Evolutionary conservation across 1,140 invertebrate species (phyloP).

Genomic region (Polypedilum pembai): DNA sequence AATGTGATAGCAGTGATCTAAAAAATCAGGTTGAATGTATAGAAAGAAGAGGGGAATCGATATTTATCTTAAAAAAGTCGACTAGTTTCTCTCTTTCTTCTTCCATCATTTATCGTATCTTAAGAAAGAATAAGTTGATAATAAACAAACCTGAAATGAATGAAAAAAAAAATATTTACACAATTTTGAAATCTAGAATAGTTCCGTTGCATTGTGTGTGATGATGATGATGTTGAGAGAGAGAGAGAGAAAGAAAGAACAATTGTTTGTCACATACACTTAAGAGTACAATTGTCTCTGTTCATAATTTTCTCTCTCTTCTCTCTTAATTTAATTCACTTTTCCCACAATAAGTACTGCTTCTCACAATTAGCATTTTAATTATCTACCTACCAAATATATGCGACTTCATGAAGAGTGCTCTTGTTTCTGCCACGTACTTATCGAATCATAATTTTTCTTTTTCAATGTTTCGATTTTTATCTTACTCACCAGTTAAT

Average conservation of each 20-base stretch:
- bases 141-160: neutral
- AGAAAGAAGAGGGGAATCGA: neutral
- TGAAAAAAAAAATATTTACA: neutral
- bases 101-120: neutral
- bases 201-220: neutral
- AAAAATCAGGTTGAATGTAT: neutral
- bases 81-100: neutral
- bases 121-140: neutral
- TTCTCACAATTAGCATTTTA: conserved; percentile 18
- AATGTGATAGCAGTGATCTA: neutral
- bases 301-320: neutral
- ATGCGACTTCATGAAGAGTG: neutral
- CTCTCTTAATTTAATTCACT: neutral
- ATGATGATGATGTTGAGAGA: too few species aligned
- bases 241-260: neutral
- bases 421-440: too few species aligned
- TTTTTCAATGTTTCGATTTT: too few species aligned
- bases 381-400: neutral
- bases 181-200: neutral
- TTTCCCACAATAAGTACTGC: conserved; percentile 1
- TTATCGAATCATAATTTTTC: too few species aligned
- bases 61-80: neutral
- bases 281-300: neutral
- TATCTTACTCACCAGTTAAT: too few species aligned
- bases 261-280: neutral